Evolutionary conservation across 2,113 vertebrate species (phyloP).

Genomic region (Heterotilapia buettikoferi): DNA sequence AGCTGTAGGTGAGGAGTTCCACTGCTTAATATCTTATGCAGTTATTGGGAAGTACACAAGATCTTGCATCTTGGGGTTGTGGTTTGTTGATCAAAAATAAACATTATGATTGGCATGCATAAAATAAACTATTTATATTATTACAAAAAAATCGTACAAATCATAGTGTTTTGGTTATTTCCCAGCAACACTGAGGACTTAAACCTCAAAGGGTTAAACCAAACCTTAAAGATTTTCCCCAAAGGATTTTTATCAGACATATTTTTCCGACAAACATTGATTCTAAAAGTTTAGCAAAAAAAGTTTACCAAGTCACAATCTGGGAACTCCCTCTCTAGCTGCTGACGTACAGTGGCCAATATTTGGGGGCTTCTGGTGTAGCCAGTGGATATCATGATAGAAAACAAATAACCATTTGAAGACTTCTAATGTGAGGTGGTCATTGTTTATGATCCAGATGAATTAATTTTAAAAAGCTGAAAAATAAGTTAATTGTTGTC

Average conservation of each 20-base stretch:
- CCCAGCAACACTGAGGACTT: background rate
- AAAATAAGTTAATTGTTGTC: background rate
- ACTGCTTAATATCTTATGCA: background rate
- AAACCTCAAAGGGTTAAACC: background rate
- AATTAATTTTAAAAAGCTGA: background rate
- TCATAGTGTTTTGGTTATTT: background rate
- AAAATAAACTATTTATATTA: background rate
- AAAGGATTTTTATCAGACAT: background rate
- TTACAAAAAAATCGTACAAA: background rate
- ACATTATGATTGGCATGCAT: background rate
- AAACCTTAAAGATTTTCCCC: background rate
- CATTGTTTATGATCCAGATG: background rate
- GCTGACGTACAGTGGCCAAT: background rate
- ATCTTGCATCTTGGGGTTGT: background rate
- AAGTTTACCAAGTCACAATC: background rate
- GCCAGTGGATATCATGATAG: background rate
- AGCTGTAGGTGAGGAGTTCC: background rate
- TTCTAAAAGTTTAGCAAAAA: background rate
- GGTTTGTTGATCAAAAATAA: background rate
- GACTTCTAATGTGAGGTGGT: background rate
- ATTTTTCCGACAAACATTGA: background rate
- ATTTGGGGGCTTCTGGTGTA: background rate
- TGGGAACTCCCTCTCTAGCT: background rate
- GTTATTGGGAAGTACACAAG: background rate
- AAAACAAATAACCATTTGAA: background rate